Evolutionary conservation across 1,140 invertebrate species (phyloP).

Genomic region (Physella acuta): DNA sequence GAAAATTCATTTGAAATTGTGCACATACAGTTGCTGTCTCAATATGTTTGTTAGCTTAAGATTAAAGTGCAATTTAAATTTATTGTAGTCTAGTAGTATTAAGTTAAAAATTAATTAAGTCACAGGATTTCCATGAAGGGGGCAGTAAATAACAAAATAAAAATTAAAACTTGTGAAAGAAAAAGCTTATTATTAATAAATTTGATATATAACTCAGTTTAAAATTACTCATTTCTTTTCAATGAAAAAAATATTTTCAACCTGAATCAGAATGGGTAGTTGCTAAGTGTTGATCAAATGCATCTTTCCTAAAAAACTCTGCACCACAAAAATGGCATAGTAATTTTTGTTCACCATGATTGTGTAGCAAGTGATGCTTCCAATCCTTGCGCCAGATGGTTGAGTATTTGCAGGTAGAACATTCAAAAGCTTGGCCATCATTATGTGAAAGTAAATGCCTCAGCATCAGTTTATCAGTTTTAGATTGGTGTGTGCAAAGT

Average conservation of each 20-base stretch:
- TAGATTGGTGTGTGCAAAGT: conserved; percentile 17
- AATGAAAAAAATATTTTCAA: background rate
- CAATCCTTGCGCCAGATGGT: conserved; percentile 22
- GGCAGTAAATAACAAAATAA: too few relatives aligned
- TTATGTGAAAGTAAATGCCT: conserved; percentile 16
- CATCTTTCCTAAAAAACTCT: conserved; percentile 13
- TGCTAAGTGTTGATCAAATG: conserved; percentile 2
- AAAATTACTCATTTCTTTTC: too few relatives aligned
- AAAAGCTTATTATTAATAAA: too few relatives aligned
- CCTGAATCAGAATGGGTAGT: conserved; percentile 15
- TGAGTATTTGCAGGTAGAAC: background rate
- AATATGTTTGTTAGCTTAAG: too few relatives aligned
- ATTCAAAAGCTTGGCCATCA: conserved; percentile 13
- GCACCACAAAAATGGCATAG: conserved; percentile 17
- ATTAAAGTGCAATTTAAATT: too few relatives aligned
- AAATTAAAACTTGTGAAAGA: too few relatives aligned
- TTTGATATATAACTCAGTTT: too few relatives aligned
- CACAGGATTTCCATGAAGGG: too few relatives aligned
- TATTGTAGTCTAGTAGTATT: too few relatives aligned
- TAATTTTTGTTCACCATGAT: conserved; percentile 9
- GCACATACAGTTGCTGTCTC: too few relatives aligned
- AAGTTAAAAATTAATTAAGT: too few relatives aligned
- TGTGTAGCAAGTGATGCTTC: conserved; percentile 13
- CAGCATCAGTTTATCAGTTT: conserved; percentile 19
- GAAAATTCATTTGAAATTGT: too few relatives aligned